These are phyloP conservation scores for Hippopotamus amphibius DNA, from an alignment of 2,113 vertebrate species.

Conservation along the genomic window DNA sequence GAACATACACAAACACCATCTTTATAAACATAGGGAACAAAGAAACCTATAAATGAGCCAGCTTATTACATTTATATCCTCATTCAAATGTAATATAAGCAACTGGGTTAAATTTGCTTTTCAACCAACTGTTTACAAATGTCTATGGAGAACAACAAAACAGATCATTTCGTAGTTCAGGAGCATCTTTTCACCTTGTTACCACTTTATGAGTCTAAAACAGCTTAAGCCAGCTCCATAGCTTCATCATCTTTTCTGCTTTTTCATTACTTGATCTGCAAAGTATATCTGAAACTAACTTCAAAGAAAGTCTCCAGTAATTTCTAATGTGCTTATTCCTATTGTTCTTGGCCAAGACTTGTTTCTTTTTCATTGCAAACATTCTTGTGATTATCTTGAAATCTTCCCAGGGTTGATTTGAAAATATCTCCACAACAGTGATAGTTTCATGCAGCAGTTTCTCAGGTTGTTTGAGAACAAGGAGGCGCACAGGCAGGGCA, in stretches of 20 bases:
- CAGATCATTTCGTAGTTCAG: background rate
- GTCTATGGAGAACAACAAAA: background rate
- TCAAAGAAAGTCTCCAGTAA: background rate
- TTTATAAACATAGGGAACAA: constrained; percentile 22
- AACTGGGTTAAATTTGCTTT: background rate
- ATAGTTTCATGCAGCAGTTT: background rate
- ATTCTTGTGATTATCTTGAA: background rate
- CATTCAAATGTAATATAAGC: constrained; percentile 4
- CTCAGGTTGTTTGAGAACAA: background rate
- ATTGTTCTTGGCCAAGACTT: background rate
- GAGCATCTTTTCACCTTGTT: background rate
- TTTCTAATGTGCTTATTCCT: background rate
- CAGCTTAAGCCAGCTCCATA: background rate
- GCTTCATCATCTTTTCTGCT: background rate
- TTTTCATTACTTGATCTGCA: background rate
- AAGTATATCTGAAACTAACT: background rate
- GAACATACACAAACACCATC: background rate
- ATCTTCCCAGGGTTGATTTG: background rate
- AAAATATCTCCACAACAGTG: background rate
- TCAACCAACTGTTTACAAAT: background rate
- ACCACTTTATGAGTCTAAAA: background rate
- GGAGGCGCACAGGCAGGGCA: background rate
- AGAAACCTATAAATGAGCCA: background rate
- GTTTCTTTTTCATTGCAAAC: background rate
- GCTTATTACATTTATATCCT: background rate